Evolutionary conservation across 2,113 vertebrate species (phyloP), one percentile per base, ranked within the genome.

Genomic region (Bujurquina vittata): DNA sequence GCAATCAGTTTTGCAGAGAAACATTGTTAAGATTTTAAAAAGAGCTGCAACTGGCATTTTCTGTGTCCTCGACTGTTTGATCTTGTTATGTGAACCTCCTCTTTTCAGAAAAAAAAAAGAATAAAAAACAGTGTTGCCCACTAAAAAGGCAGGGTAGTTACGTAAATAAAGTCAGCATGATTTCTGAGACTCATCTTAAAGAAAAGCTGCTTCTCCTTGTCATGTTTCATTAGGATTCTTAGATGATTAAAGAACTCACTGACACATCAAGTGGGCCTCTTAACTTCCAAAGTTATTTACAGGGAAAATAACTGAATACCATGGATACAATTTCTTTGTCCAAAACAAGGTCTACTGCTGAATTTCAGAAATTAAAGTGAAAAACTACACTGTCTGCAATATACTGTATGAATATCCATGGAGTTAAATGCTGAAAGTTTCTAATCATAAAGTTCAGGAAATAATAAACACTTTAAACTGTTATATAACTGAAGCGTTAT

Each of bases 181-280:
- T 60, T 81, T 86, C 29, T 77, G 58, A 84, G 84, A 85, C 26
- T 73, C 57, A 43, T 86, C 79, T 74, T 75, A 67, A 76, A 77
- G 79, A 81, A 75, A 26, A 73, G 67, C 77, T 74, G 76, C 74
- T 84, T 84, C 78, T 52, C 57, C 83, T 29, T 77, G 81, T 79
- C 86, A 76, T 74, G 79, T 88, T 84, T 74, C 60, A 84, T 89
- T 91, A 83, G 57, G 59, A 76, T 74, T 79, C 69, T 58, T 35
- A 65, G 58, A 79, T 67, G 84, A 84, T 69, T 81, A 86, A 77
- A 88, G 57, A 72, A 83, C 35, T 73, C 26, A 52, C 80, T 69
- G 74, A 75, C 74, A 80, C 56, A 77, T 80, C 58, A 87, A 77
- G 46, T 84, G 84, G 80, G 72, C 84, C 49, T 88, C 77, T 77